Base-by-base conservation (phyloP, 2,888 invertebrate genomes). In the Polia nebulosa region DNA sequence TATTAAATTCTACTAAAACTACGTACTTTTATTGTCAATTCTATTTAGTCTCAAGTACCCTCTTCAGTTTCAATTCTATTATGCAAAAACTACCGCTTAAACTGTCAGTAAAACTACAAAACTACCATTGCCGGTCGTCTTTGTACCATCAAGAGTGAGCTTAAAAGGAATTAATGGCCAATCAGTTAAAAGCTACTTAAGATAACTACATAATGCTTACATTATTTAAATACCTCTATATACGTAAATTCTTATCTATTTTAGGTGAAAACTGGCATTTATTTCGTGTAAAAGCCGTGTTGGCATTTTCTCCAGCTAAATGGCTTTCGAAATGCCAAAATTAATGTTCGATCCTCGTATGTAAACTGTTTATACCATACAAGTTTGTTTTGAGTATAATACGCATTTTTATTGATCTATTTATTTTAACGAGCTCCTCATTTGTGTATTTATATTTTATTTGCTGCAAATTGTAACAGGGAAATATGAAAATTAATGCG, bases 301-400 rank as follows among this genome's bases (percentile, higher is more conserved):
- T 51, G 79, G 44, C 72, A 81, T 82, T 82, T 72, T 76, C 79
- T 72, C 55, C 60, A 32, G 47, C 41, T 58, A 52, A 62, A 69
- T 52, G 49, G 64, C 76, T 81, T 79, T 81, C 72, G 69, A 79
- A 82, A 82, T 81, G 71, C 65, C 79, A 81, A 79, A 79, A 76
- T 72, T 65, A 82, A 82, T 81, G 72, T 44, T 55, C 52, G 55
- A 67, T 65, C 47, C 66, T 53, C 63, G 32, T 53, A 66, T 34
- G 67, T 77, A 68, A 74, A 55, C 73, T 66, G 67, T 78, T 78
- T 70, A 68, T 72, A 17, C 71, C 76, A 59, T 63, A 72, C 67
- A 71, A 76, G 62, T 72, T 55, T 56, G 60, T 55, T 64, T 41
- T 49, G 27, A 63, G 64, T 45, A 56, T 67, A 66, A 71, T 71